phyloP scores from a whole-genome alignment of 2,888 invertebrate species.

The Neoaliturus tenellus region DNA sequence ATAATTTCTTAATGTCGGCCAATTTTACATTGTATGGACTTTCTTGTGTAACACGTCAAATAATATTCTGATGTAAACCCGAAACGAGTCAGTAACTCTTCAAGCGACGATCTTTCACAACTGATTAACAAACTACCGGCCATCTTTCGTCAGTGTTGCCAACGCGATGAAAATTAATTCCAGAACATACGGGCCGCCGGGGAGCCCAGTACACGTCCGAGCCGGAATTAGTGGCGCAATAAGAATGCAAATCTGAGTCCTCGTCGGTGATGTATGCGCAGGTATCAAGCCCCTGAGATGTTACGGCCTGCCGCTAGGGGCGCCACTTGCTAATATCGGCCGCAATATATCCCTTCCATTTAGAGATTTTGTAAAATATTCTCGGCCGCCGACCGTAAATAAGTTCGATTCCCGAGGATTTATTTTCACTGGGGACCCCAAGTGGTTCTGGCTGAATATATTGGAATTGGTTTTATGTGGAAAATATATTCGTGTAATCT shows the following conservation, averaged over 20 bases:
- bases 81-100: no score
- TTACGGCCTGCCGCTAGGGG: background rate
- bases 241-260: conserved; percentile 39
- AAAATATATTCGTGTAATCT: conserved; percentile 5
- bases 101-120: no score
- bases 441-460: conserved; percentile 22
- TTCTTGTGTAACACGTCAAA: no score
- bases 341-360: conserved; percentile 31
- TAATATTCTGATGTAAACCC: no score
- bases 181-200: background rate
- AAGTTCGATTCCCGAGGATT: conserved; percentile 29
- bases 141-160: background rate
- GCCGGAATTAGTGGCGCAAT: conserved; percentile 33
- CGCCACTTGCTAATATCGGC: conserved; percentile 14
- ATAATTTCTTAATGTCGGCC: no score
- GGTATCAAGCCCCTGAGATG: background rate
- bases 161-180: background rate
- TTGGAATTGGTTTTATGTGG: conserved; percentile 26
- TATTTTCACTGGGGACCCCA: conserved; percentile 21
- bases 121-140: no score
- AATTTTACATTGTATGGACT: no score
- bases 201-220: background rate
- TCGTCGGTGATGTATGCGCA: background rate
- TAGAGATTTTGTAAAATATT: conserved; percentile 32
- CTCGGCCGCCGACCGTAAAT: conserved; percentile 19